phyloP scores from a whole-genome alignment of 2,113 vertebrate genomes.

The Callopanchax toddi region DNA sequence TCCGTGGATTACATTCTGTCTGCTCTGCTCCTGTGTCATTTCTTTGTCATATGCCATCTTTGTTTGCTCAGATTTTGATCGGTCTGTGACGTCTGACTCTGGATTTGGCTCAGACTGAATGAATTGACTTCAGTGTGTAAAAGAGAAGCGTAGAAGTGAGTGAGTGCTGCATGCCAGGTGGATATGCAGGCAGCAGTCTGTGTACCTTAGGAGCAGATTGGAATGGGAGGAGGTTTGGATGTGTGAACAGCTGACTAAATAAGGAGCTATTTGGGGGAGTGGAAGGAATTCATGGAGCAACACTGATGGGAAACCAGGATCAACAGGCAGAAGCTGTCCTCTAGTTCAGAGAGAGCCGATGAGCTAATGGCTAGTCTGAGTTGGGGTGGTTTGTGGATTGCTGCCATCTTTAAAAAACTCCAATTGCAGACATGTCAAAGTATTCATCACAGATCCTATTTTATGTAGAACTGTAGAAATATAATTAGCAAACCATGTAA shows the following conservation, averaged over 20 bases:
- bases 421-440: no score
- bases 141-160: background rate
- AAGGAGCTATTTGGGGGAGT: conserved; percentile 23
- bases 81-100: conserved; percentile 24
- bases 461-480: no score
- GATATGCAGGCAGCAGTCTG: conserved; percentile 29
- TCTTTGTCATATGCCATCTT: conserved; percentile 31
- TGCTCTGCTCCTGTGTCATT: conserved; percentile 20
- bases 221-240: conserved; percentile 29
- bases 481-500: no score
- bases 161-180: conserved; percentile 33
- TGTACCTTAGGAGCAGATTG: conserved; percentile 27
- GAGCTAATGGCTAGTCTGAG: no score
- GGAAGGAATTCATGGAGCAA: conserved; percentile 13
- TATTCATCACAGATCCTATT: no score
- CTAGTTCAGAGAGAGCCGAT: no score
- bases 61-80: conserved; percentile 48
- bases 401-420: no score
- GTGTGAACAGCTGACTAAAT: conserved; percentile 48
- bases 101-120: conserved; percentile 3
- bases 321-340: background rate
- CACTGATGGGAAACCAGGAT: conserved; percentile 11
- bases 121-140: no score
- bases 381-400: no score
- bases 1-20: conserved; percentile 22